A percentile compares a stretch with the other conserved stretches of the same genome.
phyloP scores from a whole-genome alignment of 2,888 invertebrate genomes.

The Drosophila anceps region DNA sequence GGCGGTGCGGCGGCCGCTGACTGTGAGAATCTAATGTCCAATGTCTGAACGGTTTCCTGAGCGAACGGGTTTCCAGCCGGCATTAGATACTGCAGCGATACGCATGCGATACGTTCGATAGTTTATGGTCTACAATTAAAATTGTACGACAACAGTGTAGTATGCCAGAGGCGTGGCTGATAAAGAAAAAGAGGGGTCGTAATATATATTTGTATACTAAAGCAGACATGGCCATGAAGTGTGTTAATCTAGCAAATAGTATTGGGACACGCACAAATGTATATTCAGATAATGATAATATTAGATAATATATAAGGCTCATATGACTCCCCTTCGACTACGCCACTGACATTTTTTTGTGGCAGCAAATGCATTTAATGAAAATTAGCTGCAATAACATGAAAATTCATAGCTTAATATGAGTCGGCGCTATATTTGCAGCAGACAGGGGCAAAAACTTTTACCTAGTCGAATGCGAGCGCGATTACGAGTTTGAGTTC shows the following conservation, averaged over 20 bases:
- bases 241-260: too few species aligned
- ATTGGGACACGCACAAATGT: too few species aligned
- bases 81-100: conserved; percentile 74
- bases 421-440: conserved; percentile 49
- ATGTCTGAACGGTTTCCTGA: conserved; percentile 74
- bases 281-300: too few species aligned
- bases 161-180: conserved; percentile 12
- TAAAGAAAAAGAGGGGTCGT: not conserved
- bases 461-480: conserved; percentile 42
- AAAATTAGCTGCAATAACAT: conserved; percentile 80
- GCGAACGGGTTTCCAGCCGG: conserved; percentile 69
- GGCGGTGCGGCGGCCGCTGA: conserved; percentile 31
- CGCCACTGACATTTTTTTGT: conserved; percentile 21
- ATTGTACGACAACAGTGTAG: conserved; percentile 41
- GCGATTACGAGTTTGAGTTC: not conserved
- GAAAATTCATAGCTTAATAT: conserved; percentile 78
- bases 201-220: not conserved
- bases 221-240: not conserved
- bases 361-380: conserved; percentile 56
- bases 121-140: conserved; percentile 78
- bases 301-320: not conserved
- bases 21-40: conserved; percentile 72
- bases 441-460: conserved; percentile 52
- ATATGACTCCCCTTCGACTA: not conserved
- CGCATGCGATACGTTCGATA: conserved; percentile 66